Evolutionary conservation across 2,113 vertebrate species (phyloP), one percentile per base, ranked within the genome.

Genomic region (Myiagra hebetior): DNA sequence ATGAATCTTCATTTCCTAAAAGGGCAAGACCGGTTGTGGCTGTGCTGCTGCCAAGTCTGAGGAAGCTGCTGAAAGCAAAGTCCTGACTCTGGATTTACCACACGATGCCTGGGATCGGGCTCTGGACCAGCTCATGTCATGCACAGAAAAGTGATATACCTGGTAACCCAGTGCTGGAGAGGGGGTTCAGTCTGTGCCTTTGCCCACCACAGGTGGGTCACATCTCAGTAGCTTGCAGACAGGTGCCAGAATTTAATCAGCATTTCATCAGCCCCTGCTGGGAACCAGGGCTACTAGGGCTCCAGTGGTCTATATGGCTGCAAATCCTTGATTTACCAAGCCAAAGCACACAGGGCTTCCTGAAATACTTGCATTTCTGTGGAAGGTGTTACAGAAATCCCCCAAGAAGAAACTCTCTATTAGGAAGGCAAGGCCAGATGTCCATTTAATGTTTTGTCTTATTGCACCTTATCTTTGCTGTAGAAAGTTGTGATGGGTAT

Each of bases 101-200:
- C 18, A 24, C 0, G 0, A 1, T 41, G 20, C 12, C 31, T 65
- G 75, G 64, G 42, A 8, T 35, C 0, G 0, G 37, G 49, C 7
- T 75, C 47, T 85, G 55, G 35, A 39, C 30, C 14, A 9, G 17
- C 23, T 87, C 2, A 0, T 21, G 6, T 59, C n/a, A n/a, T 65
- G 37, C 67, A 46, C 20, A 4, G 74, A 35, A 55, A 37, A 31
- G 18, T 26, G 19, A 4, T 44, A 9, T 27, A 72, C 35, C 28
- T 41, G 20, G 17, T 9, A 72, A 37, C 33, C 28, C 39, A 15
- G 12, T n/a, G 31, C 64, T 87, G 57, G 37, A 68, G 42, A 83
- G 52, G 18, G 24, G 2, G 1, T 65, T 85, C 57, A 60, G 28
- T 50, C 72, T 73, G 15, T 85, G 42, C n/a, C 76, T 85, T 60